Evolutionary conservation across 2,797 vertebrate genomes (phyloP), one percentile per base, ranked within the genome.

Genomic region (Cynopterus sphinx): DNA sequence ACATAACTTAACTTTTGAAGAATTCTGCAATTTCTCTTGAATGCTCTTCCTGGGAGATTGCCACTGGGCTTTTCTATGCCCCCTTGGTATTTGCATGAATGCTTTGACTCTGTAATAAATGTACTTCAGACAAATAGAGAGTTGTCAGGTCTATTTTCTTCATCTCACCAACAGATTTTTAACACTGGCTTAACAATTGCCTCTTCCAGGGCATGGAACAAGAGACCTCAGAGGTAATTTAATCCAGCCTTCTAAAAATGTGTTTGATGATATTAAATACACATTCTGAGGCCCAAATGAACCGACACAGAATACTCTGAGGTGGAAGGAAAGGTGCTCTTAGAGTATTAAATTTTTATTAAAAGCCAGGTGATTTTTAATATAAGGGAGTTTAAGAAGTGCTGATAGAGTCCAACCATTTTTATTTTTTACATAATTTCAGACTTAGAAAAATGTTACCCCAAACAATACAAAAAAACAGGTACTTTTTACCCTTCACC

Each of bases 371-470:
- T 68, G 9, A 49, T 53, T 73, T 85, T 90, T 95, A 87, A 90
- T n/a, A 9, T 59, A 89, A 51, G 11, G 36, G 26, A 75, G 6
- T 84, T 81, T 28, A 84, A 87, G 77, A 78, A 78, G n/a, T 19
- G 57, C 39, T 82, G 28, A 75, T 49, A 26, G 0, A 68, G 36
- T 61, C 17, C 68, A 71, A 33, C 13, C 19, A 9, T 43, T 87
- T 59, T 49, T 7, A 82, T 90, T 84, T 78, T 70, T 41, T 19
- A 82, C 16, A 55, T n/a, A 74, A 91, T 67, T 94, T 94, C 55
- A 53, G 51, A 88, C 26, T 95, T 90, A 77, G 28, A 77, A 95
- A 91, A 82, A 43, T 19, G 3, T 59, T 94, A 46, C 24, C 59
- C 28, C 59, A 83, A 81, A 90, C 74, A 70, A 16, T n/a, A 68